Evolutionary conservation across 2,113 vertebrate genomes (phyloP).

Genomic region (Xenopus borealis): DNA sequence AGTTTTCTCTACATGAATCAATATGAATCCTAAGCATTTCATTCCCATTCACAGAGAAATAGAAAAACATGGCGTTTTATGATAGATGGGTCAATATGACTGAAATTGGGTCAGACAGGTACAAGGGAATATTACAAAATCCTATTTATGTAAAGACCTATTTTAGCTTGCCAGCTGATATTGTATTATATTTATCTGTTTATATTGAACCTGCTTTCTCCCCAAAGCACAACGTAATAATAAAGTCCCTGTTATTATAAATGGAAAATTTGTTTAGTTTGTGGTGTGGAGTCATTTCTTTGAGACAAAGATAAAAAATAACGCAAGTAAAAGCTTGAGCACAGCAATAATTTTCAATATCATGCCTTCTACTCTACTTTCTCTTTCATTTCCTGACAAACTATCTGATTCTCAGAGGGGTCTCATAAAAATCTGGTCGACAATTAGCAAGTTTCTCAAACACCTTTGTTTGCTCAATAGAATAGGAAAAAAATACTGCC

Average conservation of each 20-base stretch:
- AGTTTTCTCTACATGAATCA: no score
- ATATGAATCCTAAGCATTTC: no score
- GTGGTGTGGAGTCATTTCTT: conserved; percentile 6
- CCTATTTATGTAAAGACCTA: not conserved
- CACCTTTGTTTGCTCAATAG: not conserved
- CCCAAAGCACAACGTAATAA: not conserved
- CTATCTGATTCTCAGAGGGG: not conserved
- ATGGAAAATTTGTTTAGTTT: not conserved
- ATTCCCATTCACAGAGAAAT: no score
- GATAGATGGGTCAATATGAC: no score
- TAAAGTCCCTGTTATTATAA: not conserved
- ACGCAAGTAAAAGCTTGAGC: conserved; percentile 19
- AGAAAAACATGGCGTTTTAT: no score
- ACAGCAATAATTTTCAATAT: conserved; percentile 28
- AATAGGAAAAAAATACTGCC: not conserved
- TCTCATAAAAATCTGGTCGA: conserved; percentile 19
- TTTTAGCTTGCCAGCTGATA: conserved; percentile 7
- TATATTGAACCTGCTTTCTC: not conserved
- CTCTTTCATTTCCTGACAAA: conserved; percentile 33
- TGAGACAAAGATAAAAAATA: conserved; percentile 12
- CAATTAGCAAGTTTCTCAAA: conserved; percentile 20
- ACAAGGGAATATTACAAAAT: not conserved
- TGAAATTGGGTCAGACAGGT: no score
- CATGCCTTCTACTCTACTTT: conserved; percentile 10
- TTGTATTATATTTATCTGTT: not conserved